Evolutionary conservation across 64 coral and sea anemone genomes (phyloP).

Genomic region (Dendrophyllia cribrosa): DNA sequence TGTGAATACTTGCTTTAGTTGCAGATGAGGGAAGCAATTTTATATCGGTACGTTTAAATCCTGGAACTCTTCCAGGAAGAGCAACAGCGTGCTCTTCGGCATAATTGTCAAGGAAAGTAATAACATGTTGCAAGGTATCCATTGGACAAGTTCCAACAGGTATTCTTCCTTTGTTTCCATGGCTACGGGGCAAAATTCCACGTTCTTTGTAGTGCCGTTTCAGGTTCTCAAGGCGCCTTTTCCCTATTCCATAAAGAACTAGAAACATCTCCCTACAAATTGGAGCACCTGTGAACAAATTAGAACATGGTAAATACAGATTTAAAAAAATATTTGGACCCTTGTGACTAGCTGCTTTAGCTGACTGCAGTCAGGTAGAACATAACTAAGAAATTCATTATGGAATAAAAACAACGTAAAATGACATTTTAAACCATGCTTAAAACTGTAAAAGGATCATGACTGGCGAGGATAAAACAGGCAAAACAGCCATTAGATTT

Average conservation of each 20-base stretch:
- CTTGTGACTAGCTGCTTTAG: too few species aligned
- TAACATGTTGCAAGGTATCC: neutral
- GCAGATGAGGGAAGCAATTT: neutral
- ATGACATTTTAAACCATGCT: too few species aligned
- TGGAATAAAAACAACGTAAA: too few species aligned
- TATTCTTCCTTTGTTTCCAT: conserved; percentile 42
- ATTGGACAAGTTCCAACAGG: conserved; percentile 3
- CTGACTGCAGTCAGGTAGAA: too few species aligned
- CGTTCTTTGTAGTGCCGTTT: conserved; percentile 10
- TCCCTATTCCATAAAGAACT: conserved; percentile 53
- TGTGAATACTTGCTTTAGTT: conserved; percentile 8
- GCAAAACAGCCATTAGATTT: too few species aligned
- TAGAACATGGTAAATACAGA: neutral
- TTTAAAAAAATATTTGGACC: neutral
- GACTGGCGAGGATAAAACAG: too few species aligned
- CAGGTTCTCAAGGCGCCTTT: conserved; percentile 1
- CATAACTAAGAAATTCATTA: too few species aligned
- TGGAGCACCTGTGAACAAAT: neutral
- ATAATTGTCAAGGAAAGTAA: conserved; percentile 9
- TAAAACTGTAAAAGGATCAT: too few species aligned
- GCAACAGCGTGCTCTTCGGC: conserved; percentile 5
- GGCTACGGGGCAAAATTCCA: conserved; percentile 23
- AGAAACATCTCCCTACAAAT: conserved; percentile 45
- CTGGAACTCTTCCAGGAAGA: conserved; percentile 11
- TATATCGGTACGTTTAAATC: neutral